A percentile compares a stretch with the other conserved stretches of the same genome.
phyloP scores from a whole-genome alignment of 2,797 vertebrate species.

The Micromesistius poutassou region DNA sequence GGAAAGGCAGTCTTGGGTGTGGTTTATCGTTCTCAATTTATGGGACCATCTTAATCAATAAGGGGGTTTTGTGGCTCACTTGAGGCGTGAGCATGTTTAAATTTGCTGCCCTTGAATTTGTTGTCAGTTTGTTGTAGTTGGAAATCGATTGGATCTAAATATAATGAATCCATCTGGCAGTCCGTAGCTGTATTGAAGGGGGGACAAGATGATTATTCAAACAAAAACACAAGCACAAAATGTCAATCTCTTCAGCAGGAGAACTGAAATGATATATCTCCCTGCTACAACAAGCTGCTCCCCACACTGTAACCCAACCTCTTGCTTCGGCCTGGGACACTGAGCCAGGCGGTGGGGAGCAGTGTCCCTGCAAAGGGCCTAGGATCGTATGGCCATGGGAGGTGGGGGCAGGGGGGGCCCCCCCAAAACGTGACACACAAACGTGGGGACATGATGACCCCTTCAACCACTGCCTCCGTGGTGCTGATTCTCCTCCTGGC shows the following conservation, averaged over 20 bases:
- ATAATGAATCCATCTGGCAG: not conserved
- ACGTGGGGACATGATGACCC: not conserved
- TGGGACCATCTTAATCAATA: not conserved
- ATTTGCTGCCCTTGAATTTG: not conserved
- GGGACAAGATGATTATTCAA: not conserved
- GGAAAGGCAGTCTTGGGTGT: not conserved
- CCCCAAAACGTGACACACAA: not conserved
- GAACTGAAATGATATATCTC: not conserved
- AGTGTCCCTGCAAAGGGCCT: not conserved
- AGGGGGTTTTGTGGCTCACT: not conserved
- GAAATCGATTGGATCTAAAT: not conserved
- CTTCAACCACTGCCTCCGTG: not conserved
- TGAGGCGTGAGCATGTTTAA: not conserved
- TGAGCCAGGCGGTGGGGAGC: not conserved
- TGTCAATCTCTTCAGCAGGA: not conserved
- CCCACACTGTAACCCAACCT: not conserved
- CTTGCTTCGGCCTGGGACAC: not conserved
- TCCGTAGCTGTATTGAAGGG: not conserved
- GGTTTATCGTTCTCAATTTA: not conserved
- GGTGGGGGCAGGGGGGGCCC: not conserved
- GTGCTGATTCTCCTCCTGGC: not conserved
- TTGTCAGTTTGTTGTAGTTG: not conserved
- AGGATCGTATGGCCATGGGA: not conserved
- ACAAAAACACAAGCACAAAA: not conserved
- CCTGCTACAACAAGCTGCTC: not conserved